These are phyloP conservation scores for Pogoniulus pusillus DNA, from an alignment of 2,797 vertebrate genomes.

Conservation along the genomic window DNA sequence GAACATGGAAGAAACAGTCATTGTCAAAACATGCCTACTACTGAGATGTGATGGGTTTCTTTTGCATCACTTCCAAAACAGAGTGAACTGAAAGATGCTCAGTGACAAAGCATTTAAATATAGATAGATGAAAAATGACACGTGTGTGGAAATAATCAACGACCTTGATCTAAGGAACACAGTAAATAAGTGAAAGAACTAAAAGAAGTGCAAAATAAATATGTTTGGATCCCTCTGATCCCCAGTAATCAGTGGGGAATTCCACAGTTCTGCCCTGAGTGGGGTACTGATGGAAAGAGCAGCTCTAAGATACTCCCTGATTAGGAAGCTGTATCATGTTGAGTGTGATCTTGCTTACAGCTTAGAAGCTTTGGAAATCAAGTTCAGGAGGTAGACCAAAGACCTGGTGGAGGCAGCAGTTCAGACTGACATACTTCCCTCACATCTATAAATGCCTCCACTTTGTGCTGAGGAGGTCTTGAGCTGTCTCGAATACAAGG, in stretches of 20 bases:
- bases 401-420: neutral
- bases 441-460: neutral
- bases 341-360: neutral
- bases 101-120: slow-evolving; percentile 9
- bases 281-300: neutral
- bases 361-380: neutral
- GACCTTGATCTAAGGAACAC: neutral
- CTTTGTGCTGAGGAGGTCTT: neutral
- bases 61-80: neutral
- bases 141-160: neutral
- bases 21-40: slow-evolving; percentile 31
- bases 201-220: neutral
- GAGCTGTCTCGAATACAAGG: neutral
- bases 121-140: neutral
- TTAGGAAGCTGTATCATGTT: neutral
- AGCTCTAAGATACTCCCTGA: neutral
- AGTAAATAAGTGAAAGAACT: neutral
- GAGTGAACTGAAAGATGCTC: neutral
- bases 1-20: neutral
- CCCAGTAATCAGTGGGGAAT: neutral
- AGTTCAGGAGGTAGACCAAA: neutral
- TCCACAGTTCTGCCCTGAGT: neutral
- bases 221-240: neutral
- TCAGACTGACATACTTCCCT: neutral
- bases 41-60: neutral